phyloP scores from a whole-genome alignment of 2,888 invertebrate species.

The Lepetodrilus schrolli region DNA sequence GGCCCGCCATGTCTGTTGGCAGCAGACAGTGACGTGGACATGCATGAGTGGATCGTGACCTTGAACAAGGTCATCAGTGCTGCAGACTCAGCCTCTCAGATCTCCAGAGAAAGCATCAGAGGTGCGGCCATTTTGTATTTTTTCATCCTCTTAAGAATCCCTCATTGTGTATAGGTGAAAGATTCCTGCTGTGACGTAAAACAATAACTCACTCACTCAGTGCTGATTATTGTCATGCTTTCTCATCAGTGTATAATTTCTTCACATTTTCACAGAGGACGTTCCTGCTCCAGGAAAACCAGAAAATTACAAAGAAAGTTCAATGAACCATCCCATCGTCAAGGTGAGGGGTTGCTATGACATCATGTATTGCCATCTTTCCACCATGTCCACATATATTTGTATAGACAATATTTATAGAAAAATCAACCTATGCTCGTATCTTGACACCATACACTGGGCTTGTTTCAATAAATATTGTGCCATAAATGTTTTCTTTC shows the following conservation, averaged over 20 bases:
- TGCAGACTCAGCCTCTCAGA: slow-evolving; percentile 66
- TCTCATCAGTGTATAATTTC: neutral
- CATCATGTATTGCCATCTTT: no score
- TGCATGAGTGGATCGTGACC: slow-evolving; percentile 88
- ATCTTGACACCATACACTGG: no score
- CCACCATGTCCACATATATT: no score
- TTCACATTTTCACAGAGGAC: slow-evolving; percentile 42
- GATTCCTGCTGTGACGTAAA: neutral
- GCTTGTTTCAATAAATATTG: no score
- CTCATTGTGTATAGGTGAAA: no score
- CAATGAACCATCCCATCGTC: slow-evolving; percentile 47
- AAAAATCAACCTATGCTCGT: no score
- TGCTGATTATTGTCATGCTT: neutral
- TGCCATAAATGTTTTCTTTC: no score
- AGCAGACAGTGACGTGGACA: slow-evolving; percentile 88
- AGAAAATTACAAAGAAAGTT: slow-evolving; percentile 47
- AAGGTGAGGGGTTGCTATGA: slow-evolving; percentile 33
- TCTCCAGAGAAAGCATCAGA: slow-evolving; percentile 61
- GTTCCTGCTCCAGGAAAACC: slow-evolving; percentile 36
- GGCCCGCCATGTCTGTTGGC: slow-evolving; percentile 90
- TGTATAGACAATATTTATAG: no score
- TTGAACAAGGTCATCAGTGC: slow-evolving; percentile 86
- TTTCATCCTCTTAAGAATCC: no score
- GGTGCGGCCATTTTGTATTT: no score
- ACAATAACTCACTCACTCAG: neutral